Conservation (phyloP, 2,797 vertebrate genomes). For the Neomorphus geoffroyi region DNA sequence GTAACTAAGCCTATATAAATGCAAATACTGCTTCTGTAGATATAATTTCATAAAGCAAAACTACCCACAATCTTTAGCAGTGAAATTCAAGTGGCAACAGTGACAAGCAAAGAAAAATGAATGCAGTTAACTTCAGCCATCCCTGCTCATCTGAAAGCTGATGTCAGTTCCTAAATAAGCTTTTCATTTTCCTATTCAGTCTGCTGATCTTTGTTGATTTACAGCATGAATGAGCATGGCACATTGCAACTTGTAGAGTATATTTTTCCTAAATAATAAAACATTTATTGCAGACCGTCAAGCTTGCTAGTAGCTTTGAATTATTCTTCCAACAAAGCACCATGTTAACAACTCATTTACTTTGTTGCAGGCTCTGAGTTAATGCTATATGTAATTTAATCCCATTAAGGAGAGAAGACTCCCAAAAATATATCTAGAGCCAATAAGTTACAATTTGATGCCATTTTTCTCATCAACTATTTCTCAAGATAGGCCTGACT, state of each 20-base stretch:
- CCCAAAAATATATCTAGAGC: conserved; percentile 42
- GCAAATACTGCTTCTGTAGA: conserved; percentile 73
- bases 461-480: conserved; percentile 8
- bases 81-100: conserved; percentile 79
- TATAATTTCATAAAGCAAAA: conserved; percentile 81
- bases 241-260: conserved; percentile 74
- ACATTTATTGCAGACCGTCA: conserved; percentile 80
- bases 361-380: conserved; percentile 61
- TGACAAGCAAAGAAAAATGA: conserved; percentile 83
- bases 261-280: conserved; percentile 81
- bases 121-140: conserved; percentile 78
- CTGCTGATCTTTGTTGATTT: conserved; percentile 83
- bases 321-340: conserved; percentile 75
- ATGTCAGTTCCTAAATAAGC: conserved; percentile 82
- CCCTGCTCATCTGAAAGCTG: conserved; percentile 78
- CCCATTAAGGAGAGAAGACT: conserved; percentile 44
- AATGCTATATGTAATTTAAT: conserved; percentile 70
- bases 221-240: conserved; percentile 80
- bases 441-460: conserved; percentile 43
- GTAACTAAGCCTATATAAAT: conserved; percentile 76
- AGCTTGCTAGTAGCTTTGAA: conserved; percentile 73
- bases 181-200: conserved; percentile 83
- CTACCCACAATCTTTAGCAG: conserved; percentile 76
- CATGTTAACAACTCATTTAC: conserved; percentile 77
- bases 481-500: not conserved